phyloP scores from a whole-genome alignment of 92 coral and sea anemone genomes.

The Bergia puertoricense region DNA sequence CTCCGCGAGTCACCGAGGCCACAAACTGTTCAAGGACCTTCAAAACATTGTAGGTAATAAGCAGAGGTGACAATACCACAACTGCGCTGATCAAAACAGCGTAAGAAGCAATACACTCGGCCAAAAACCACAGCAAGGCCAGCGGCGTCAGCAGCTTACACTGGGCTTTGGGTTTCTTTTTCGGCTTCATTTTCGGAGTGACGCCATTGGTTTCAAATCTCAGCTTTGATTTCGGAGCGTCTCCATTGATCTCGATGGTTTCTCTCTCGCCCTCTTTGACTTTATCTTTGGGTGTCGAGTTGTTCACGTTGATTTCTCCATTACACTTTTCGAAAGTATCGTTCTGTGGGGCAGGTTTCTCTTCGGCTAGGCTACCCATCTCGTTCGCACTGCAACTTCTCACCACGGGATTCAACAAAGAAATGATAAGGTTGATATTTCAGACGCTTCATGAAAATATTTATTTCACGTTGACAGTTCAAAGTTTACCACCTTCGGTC shows the following conservation, averaged over 20 bases:
- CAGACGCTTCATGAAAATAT: constrained; percentile 15
- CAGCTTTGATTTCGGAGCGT: background rate
- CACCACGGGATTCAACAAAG: background rate
- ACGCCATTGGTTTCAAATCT: background rate
- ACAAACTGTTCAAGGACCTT: constrained; percentile 65
- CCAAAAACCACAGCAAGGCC: constrained; percentile 42
- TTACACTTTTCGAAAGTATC: background rate
- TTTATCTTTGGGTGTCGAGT: background rate
- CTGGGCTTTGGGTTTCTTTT: background rate
- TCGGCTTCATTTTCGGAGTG: background rate
- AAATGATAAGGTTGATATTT: constrained; percentile 3
- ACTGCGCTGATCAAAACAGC: constrained; percentile 33
- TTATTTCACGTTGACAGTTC: constrained; percentile 42
- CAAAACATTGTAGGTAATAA: constrained; percentile 54
- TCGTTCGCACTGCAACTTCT: background rate
- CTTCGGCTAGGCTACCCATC: constrained; percentile 17
- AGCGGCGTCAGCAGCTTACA: background rate
- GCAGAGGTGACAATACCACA: constrained; percentile 52
- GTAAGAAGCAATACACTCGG: constrained; percentile 62
- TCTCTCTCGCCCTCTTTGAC: constrained; percentile 13
- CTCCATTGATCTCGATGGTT: background rate
- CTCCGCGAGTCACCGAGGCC: constrained; percentile 44
- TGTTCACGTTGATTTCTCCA: constrained; percentile 41
- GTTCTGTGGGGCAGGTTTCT: background rate
- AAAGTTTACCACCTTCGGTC: constrained; percentile 15